Base-by-base conservation (phyloP, 2,888 invertebrate species). In the Phoenoteleia sp. region DNA sequence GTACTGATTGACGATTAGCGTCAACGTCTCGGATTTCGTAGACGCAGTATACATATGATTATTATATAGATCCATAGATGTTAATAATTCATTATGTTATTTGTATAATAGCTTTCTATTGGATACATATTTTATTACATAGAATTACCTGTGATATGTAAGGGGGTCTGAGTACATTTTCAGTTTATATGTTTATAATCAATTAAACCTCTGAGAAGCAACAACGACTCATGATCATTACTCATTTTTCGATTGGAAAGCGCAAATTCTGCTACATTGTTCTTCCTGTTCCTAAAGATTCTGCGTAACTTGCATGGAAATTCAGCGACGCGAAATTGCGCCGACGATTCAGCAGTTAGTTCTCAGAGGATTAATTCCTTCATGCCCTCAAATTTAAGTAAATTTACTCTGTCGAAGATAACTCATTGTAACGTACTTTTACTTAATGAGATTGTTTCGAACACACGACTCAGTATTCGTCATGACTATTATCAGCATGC, bases 121-220 rank as follows among this genome's bases (percentile, higher is more conserved):
- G 69, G 58, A 82, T 74, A 90, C 88, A 89, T 91, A 91, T 92
- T 88, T 92, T 91, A 90, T 89, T 89, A 87, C 89, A 88, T 88
- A 90, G 90, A 90, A 91, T 93, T 91, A 92, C 92, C 93, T 93
- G 93, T 93, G 93, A 93, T 93, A 93, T 92, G 91, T 79, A 84
- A 85, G 83, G 83, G 82, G 83, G 83, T 83, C 77, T 77, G 67
- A 74, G 77, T 74, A 83, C 60, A 77, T 74, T 83, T 77, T 71
- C 76, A 83, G 67, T 74, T 81, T 77, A 58, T 74, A 77, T 69
- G 77, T 77, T 77, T 66, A 66, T 77, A 62, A 77, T 42, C 2
- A 56, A 69, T 69, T 75, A 69, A 76, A 19, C 17, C 79, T 83
- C 77, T 79, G 89, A 89, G 89, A 89, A 87, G 86, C 81, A 84